A percentile compares a stretch with the other conserved stretches of the same genome.
phyloP scores from a whole-genome alignment of 2,113 vertebrate genomes.

The Sterrhoptilus dennistouni region DNA sequence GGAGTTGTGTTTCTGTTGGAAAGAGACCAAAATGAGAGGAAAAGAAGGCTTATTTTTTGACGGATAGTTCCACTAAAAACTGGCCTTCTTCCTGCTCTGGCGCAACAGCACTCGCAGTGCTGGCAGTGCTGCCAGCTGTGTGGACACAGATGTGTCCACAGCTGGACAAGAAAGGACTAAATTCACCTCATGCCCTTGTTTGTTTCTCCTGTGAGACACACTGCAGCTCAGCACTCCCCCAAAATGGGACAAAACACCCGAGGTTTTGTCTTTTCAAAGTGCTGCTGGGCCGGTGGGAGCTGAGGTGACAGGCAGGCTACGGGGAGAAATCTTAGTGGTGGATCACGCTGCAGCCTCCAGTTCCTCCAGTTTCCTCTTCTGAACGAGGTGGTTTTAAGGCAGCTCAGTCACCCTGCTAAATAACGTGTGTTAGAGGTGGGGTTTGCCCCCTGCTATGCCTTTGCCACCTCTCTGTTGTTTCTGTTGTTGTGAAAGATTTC shows the following conservation, averaged over 20 bases:
- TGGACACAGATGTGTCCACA: neutral
- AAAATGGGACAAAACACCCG: accelerated
- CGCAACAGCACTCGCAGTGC: neutral
- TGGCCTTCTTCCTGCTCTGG: neutral
- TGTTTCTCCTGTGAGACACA: neutral
- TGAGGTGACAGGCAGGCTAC: neutral
- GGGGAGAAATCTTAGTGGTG: neutral
- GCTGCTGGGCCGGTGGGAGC: neutral
- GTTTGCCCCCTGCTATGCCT: accelerated
- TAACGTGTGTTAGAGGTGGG: neutral
- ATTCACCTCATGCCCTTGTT: neutral
- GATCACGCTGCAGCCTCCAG: neutral
- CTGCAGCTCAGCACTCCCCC: neutral
- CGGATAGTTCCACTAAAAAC: neutral
- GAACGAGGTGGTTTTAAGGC: neutral
- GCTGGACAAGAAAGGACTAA: neutral
- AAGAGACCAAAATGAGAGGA: neutral
- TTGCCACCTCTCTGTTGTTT: neutral
- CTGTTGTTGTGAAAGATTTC: neutral
- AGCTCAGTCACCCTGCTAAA: neutral
- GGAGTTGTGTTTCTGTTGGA: slow-evolving; percentile 57
- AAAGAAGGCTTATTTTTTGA: slow-evolving; percentile 41
- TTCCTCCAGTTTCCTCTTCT: neutral
- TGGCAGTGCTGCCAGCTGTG: accelerated
- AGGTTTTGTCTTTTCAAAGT: neutral